These are phyloP conservation scores for Aurelia sp. DNA, from an alignment of 30 jellyfish, hydroid and myxozoan genomes.

Conservation along the genomic window DNA sequence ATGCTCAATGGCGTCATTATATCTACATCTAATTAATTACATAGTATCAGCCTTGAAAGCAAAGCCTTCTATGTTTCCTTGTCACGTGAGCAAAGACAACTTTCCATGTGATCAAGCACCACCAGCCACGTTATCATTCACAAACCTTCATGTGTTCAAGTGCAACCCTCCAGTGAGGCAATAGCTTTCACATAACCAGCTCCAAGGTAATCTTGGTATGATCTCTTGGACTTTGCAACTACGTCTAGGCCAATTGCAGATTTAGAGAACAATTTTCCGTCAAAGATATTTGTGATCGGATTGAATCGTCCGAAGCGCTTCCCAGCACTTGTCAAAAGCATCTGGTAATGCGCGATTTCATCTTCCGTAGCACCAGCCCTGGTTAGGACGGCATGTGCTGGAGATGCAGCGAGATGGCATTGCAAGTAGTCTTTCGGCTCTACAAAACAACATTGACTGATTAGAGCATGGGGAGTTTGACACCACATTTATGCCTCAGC, in stretches of 20 bases:
- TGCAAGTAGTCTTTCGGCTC: slow-evolving; percentile 35
- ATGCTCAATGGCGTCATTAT: too few relatives aligned
- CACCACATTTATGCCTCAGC: too few relatives aligned
- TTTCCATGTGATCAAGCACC: too few relatives aligned
- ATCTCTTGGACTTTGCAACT: slow-evolving; percentile 13
- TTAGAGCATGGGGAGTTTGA: neutral
- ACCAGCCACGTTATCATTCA: neutral
- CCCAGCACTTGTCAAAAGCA: neutral
- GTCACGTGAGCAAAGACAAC: too few relatives aligned
- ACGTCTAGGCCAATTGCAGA: slow-evolving; percentile 24
- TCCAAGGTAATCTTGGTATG: slow-evolving; percentile 9
- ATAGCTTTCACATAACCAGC: slow-evolving; percentile 33
- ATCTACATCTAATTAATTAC: too few relatives aligned
- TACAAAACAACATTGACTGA: neutral
- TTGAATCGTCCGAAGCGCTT: neutral
- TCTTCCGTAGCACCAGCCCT: slow-evolving; percentile 16
- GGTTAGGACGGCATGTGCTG: slow-evolving; percentile 59
- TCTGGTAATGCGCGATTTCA: slow-evolving; percentile 17
- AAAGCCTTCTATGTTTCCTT: too few relatives aligned
- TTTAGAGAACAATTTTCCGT: slow-evolving; percentile 22
- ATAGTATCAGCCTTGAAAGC: too few relatives aligned
- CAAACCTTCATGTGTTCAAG: neutral
- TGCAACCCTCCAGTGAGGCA: slow-evolving; percentile 17
- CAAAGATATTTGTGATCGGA: neutral
- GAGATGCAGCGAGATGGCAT: slow-evolving; percentile 43